Evolutionary conservation across 2,888 invertebrate genomes (phyloP), one percentile per base, ranked within the genome.

Genomic region (Heliconius hortense): DNA sequence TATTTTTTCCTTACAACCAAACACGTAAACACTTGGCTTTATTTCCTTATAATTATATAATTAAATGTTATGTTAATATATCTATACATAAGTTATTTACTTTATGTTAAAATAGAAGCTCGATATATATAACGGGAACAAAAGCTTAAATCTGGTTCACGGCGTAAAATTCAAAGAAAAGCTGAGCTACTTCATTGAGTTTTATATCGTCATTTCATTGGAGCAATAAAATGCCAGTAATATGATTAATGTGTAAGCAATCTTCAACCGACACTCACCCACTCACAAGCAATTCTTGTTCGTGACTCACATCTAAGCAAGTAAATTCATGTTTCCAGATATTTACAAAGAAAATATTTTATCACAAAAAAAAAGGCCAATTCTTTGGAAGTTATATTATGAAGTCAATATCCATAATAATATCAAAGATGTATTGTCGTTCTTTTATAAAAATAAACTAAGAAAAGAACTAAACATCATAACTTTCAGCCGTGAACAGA

Each of bases 171-270:
- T 63, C 63, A 64, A 71, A 67, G 43, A 43, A 56, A 67, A 59
- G 62, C 70, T 28, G 31, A 48, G 59, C 70, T 73, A 74, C 59
- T 72, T 70, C 74, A 73, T 76, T 75, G 67, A 75, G 72, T 78
- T 78, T 73, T 79, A 80, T 86, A 87, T 88, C 86, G 86, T 84
- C 83, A 81, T 86, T 85, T 89, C 88, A 90, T 90, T 90, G 86
- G 88, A 88, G 89, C 88, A 88, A 91, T 92, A 91, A 91, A 91
- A 85, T 85, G 86, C 82, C 85, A 83, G 85, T 86, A 88, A 85
- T 87, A 91, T 93, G 92, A 93, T 92, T 89, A 91, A 92, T 92
- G 88, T 83, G 78, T 80, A 82, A 82, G 82, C 86, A 86, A 86
- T 86, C 86, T 87, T 85, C 86, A 82, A 81, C 83, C 81, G 82